Base-by-base conservation (phyloP, 2,113 vertebrate genomes). In the Ptychochromis oligacanthus region DNA sequence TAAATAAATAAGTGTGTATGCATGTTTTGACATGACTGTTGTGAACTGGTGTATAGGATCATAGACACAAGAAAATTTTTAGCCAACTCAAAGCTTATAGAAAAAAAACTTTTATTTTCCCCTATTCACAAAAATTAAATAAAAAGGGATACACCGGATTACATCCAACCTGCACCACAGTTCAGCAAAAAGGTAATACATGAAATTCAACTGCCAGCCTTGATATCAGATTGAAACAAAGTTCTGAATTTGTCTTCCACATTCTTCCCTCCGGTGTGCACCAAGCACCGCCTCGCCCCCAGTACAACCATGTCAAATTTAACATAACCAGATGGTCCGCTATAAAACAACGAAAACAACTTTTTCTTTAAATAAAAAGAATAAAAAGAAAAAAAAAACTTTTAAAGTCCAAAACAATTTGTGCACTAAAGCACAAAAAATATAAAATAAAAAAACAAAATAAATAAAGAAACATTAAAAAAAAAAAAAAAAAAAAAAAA, bases 301-400 rank as follows among this genome's bases (percentile, higher is more conserved):
- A 85, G 83, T 87, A 80, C 82, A 88, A 88, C 86, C 78, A 70
- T 72, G 85, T 90, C 60, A 89, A 91, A 81, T 86, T 77, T 87
- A 82, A 91, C 77, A 91, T 83, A 87, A 91, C 87, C 79, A 91
- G 92, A 94, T 93, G 87, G 89, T 94, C 91, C 92, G 93, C 93
- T 94, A 91, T 94, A 94, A 94, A 94, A 95, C 91, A 94, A 95
- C 92, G 91, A 94, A 95, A 95, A 94, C 81, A 92, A 91, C 88
- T 34, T 36, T 62, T 93, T 95, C 94, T 95, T 95, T 95, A 95
- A 95, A 95, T 87, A 92, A 95, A 95, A 95, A 95, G 86, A 94
- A 95, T 91, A 28, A 62, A 43, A n/a, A 56, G 80, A 82, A 77
- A 20, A 82, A 81, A 88, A 89, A 88, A 92, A 93, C 91, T 94